A percentile compares a stretch with the other conserved stretches of the same genome.
Conservation (phyloP, 1,140 invertebrate genomes). For the Parapsyche elsis region DNA sequence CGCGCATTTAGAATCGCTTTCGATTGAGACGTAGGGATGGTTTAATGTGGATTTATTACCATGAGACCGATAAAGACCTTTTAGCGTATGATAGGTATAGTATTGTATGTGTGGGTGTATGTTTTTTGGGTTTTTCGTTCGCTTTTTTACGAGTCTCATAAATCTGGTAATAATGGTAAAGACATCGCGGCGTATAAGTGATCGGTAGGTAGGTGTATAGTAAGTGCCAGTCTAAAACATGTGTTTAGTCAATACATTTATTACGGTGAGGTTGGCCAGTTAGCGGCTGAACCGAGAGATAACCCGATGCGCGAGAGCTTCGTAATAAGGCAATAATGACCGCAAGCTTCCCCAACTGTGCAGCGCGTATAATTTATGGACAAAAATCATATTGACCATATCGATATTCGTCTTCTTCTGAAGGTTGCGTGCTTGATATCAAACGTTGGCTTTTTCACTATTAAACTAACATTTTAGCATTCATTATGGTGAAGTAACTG, state of each 20-base stretch:
- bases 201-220: neutral
- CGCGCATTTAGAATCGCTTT: neutral
- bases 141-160: constrained; percentile 14
- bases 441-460: too few species aligned
- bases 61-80: constrained; percentile 1
- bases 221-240: constrained; percentile 38
- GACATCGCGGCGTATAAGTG: constrained; percentile 29
- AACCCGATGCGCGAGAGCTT: constrained; percentile 34
- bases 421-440: too few species aligned
- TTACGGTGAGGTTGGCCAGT: constrained; percentile 39
- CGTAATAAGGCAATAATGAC: constrained; percentile 43
- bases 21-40: neutral
- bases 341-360: neutral
- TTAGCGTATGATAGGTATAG: neutral
- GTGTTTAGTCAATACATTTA: constrained; percentile 45
- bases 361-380: neutral
- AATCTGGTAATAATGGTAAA: constrained; percentile 33
- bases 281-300: constrained; percentile 40
- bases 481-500: too few species aligned
- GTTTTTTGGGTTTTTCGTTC: constrained; percentile 20
- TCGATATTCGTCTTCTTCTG: too few species aligned
- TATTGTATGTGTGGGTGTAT: neutral
- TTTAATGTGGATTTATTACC: constrained; percentile 4
- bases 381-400: too few species aligned
- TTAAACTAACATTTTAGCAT: too few species aligned